Evolutionary conservation across 2,797 vertebrate genomes (phyloP).

Genomic region (Cynopterus sphinx): DNA sequence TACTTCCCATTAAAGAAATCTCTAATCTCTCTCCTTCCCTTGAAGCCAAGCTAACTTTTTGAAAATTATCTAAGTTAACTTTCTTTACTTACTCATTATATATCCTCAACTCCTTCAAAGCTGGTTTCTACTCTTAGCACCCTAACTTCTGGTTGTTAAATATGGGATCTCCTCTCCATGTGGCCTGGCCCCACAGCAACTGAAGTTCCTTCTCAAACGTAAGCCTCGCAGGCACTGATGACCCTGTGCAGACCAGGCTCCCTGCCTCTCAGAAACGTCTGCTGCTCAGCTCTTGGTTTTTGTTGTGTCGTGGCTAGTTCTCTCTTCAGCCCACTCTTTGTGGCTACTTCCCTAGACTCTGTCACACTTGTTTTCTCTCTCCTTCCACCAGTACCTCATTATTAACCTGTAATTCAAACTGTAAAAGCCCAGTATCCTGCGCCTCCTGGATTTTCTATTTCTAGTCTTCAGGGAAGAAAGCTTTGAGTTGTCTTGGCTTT

Average conservation of each 20-base stretch:
- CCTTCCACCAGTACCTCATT: background rate
- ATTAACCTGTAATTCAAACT: background rate
- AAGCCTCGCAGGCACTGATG: background rate
- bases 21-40: background rate
- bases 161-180: background rate
- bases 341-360: background rate
- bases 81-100: background rate
- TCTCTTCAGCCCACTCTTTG: background rate
- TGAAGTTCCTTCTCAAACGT: background rate
- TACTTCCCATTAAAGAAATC: background rate
- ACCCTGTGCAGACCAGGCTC: background rate
- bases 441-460: background rate
- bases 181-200: background rate
- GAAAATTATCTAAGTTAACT: background rate
- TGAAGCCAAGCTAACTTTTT: background rate
- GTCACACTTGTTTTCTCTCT: background rate
- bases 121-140: background rate
- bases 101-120: background rate
- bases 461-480: background rate
- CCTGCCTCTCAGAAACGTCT: background rate
- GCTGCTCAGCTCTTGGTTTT: background rate
- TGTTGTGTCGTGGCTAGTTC: background rate
- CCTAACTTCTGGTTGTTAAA: background rate
- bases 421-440: background rate
- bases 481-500: background rate